Evolutionary conservation across 2,113 vertebrate species (phyloP).

Genomic region (Gobio gobio): DNA sequence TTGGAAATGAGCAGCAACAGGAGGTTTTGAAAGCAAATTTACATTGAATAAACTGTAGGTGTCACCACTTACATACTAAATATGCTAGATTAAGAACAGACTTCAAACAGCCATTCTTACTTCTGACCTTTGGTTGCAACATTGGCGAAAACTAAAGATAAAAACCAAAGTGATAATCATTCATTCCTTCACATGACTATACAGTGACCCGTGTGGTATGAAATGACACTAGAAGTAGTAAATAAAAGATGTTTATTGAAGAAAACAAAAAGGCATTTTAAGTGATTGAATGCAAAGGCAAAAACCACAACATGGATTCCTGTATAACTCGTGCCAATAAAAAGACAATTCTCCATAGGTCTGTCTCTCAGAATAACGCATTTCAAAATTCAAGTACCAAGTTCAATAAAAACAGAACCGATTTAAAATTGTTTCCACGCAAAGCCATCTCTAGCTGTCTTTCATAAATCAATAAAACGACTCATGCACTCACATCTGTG

Average conservation of each 20-base stretch:
- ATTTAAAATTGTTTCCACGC: constrained; percentile 28
- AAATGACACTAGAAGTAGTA: constrained; percentile 9
- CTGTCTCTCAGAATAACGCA: constrained; percentile 46
- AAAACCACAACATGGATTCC: constrained; percentile 52
- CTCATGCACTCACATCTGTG: constrained; percentile 19
- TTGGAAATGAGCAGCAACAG: background rate
- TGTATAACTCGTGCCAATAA: constrained; percentile 36
- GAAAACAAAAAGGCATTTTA: constrained; percentile 65
- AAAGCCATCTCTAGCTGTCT: constrained; percentile 17
- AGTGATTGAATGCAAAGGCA: constrained; percentile 55
- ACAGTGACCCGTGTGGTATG: constrained; percentile 34
- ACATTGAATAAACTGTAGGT: background rate
- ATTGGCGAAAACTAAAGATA: background rate
- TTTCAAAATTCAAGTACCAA: constrained; percentile 66
- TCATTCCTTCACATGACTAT: background rate
- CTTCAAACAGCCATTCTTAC: background rate
- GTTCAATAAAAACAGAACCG: constrained; percentile 45
- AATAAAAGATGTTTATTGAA: constrained; percentile 43
- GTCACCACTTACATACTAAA: background rate
- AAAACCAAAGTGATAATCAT: background rate
- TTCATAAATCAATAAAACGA: constrained; percentile 38
- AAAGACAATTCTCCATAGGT: constrained; percentile 26
- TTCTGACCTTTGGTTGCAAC: constrained; percentile 22
- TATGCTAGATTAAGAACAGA: background rate
- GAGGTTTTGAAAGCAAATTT: background rate